phyloP scores from a whole-genome alignment of 35 echinoderm and acorn worm genomes.

The Lytechinus variegatus region DNA sequence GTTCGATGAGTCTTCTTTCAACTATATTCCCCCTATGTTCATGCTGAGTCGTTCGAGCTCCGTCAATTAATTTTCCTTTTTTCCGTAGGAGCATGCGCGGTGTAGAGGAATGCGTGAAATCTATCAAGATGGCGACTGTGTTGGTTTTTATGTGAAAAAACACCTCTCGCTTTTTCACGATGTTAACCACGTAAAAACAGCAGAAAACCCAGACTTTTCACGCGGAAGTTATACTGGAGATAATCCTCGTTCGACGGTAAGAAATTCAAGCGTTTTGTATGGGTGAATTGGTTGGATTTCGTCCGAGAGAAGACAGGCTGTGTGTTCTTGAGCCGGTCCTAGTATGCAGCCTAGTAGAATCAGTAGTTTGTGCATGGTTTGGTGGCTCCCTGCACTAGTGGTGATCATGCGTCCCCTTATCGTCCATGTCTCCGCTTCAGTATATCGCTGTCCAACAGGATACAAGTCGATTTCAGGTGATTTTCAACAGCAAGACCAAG shows the following conservation, averaged over 20 bases:
- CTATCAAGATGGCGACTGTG: slow-evolving; percentile 46
- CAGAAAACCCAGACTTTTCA: slow-evolving; percentile 1
- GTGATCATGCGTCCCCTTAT: slow-evolving; percentile 21
- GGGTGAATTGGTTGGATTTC: background rate
- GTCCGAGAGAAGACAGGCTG: slow-evolving; percentile 12
- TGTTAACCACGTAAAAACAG: slow-evolving; percentile 35
- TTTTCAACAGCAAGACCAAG: slow-evolving; percentile 20
- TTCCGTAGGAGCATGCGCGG: slow-evolving; percentile 52
- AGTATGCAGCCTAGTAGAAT: slow-evolving; percentile 13
- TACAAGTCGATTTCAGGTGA: slow-evolving; percentile 39
- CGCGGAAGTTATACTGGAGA: slow-evolving; percentile 53
- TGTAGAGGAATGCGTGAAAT: slow-evolving; percentile 55
- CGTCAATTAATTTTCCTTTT: slow-evolving; percentile 55
- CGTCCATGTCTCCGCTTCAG: slow-evolving; percentile 30
- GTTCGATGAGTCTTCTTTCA: background rate
- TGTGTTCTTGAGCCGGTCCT: slow-evolving; percentile 31
- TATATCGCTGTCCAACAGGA: slow-evolving; percentile 23
- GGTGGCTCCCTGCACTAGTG: background rate
- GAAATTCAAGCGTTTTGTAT: slow-evolving; percentile 16
- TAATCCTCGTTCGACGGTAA: slow-evolving; percentile 6
- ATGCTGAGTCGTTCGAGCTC: slow-evolving; percentile 33
- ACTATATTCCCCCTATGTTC: background rate
- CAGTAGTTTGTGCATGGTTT: slow-evolving; percentile 22
- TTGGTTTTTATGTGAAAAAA: slow-evolving; percentile 54
- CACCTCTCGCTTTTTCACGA: slow-evolving; percentile 42